Percentiles rank a stretch among this genome's conserved stretches.
Conservation (phyloP, 1,140 invertebrate species). For the Hestina assimilis region DNA sequence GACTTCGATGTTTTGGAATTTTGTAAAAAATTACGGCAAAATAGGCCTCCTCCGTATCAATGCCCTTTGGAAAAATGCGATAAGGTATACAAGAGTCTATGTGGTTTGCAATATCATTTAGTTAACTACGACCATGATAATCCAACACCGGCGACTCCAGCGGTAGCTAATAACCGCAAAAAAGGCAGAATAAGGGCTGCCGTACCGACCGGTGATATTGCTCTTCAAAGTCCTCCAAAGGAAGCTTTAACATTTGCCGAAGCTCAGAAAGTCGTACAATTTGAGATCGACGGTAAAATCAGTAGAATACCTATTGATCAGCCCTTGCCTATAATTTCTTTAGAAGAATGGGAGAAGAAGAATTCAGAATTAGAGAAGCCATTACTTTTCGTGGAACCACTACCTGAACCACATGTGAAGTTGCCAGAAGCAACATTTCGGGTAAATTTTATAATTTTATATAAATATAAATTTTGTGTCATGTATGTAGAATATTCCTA, state of each 20-base stretch:
- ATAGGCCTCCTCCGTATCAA: constrained; percentile 89
- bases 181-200: constrained; percentile 72
- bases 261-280: constrained; percentile 89
- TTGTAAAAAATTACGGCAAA: constrained; percentile 87
- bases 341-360: constrained; percentile 82
- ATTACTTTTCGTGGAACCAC: constrained; percentile 71
- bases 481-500: neutral
- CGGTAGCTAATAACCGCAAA: constrained; percentile 73
- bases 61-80: constrained; percentile 91
- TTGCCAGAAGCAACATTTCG: constrained; percentile 92
- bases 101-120: constrained; percentile 91
- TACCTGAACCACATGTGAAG: constrained; percentile 79
- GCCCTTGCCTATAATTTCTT: constrained; percentile 80
- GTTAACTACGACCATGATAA: constrained; percentile 90
- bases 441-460: constrained; percentile 59
- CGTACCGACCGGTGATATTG: constrained; percentile 71
- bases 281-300: constrained; percentile 88
- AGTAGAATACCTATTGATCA: constrained; percentile 81
- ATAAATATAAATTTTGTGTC: neutral
- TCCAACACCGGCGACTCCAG: constrained; percentile 78
- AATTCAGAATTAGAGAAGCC: constrained; percentile 79
- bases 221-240: constrained; percentile 75
- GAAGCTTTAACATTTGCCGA: constrained; percentile 87
- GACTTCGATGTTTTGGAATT: constrained; percentile 92
- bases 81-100: constrained; percentile 90